A percentile compares a stretch with the other conserved stretches of the same genome.
Conservation (phyloP, 2,113 vertebrate species). For the Saccopteryx leptura region DNA sequence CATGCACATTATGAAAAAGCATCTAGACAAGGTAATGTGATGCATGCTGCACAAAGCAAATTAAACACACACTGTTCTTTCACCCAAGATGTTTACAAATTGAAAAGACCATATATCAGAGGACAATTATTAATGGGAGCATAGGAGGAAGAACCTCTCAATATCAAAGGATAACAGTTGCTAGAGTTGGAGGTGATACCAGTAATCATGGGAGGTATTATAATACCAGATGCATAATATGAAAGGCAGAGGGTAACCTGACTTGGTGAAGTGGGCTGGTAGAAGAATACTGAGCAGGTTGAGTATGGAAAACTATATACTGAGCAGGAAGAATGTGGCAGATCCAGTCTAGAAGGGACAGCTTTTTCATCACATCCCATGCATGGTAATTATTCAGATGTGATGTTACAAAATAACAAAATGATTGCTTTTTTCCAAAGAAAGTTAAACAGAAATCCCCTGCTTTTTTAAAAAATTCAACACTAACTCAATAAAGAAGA, state of each 20-base stretch:
- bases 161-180: not conserved
- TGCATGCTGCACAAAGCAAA: not conserved
- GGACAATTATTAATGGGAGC: not conserved
- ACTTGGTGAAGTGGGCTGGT: not conserved
- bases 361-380: not conserved
- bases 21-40: not conserved
- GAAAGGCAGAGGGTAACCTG: not conserved
- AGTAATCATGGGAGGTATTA: not conserved
- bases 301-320: not conserved
- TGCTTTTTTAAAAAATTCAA: not conserved
- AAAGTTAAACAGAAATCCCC: not conserved
- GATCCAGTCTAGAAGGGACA: not conserved
- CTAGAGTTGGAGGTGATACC: not conserved
- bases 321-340: too few relatives aligned
- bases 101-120: not conserved
- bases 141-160: not conserved
- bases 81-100: not conserved
- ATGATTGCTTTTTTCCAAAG: not conserved
- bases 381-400: not conserved
- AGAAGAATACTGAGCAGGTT: not conserved
- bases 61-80: not conserved
- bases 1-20: not conserved
- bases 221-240: not conserved
- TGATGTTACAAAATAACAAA: not conserved
- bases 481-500: not conserved